A percentile compares a stretch with the other conserved stretches of the same genome.
phyloP scores from a whole-genome alignment of 2,797 vertebrate genomes.

The Selene dorsalis region DNA sequence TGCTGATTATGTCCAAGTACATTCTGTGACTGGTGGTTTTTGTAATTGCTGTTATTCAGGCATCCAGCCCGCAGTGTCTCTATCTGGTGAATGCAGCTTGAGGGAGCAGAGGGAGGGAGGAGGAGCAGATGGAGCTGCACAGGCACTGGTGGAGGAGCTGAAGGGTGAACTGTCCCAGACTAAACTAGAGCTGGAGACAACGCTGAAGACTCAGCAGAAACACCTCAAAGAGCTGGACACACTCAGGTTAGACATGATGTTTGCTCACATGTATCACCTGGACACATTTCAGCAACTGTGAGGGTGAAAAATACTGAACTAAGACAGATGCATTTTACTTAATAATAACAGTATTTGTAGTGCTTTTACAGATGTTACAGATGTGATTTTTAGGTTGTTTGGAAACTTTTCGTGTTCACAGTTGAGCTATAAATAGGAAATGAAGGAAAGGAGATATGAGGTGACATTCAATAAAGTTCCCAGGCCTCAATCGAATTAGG shows the following conservation, averaged over 20 bases:
- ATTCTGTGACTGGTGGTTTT: background rate
- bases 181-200: slow-evolving; percentile 91
- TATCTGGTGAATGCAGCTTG: slow-evolving; percentile 18
- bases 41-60: slow-evolving; percentile 46
- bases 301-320: background rate
- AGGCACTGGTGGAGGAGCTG: slow-evolving; percentile 84
- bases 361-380: background rate
- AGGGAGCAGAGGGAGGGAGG: slow-evolving; percentile 63
- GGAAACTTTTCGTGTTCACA: background rate
- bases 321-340: background rate
- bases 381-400: background rate
- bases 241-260: slow-evolving; percentile 83
- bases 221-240: slow-evolving; percentile 92
- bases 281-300: background rate
- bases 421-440: background rate
- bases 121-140: slow-evolving; percentile 75
- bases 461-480: background rate
- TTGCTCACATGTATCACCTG: background rate
- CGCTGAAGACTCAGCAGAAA: slow-evolving; percentile 91
- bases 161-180: slow-evolving; percentile 91
- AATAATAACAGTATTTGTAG: background rate
- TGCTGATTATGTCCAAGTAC: background rate
- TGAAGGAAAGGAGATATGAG: background rate
- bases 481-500: background rate
- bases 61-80: slow-evolving; percentile 19